Evolutionary conservation across 2,797 vertebrate genomes (phyloP).

Genomic region (Buceros bicornis): DNA sequence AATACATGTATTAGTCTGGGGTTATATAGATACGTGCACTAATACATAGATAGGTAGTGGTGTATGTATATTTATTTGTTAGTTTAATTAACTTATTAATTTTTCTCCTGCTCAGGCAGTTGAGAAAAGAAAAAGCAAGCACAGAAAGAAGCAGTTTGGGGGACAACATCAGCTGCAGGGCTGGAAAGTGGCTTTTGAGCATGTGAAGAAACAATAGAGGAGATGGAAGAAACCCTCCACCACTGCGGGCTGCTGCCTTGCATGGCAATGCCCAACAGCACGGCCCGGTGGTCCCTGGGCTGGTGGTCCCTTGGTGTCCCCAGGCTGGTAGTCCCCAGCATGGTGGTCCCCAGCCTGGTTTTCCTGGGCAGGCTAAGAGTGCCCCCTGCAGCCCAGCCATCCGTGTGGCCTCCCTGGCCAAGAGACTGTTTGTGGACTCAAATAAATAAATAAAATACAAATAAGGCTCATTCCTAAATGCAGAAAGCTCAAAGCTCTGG

Average conservation of each 20-base stretch:
- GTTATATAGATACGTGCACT: background rate
- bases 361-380: conserved; percentile 72
- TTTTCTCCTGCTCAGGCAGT: background rate
- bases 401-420: background rate
- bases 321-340: conserved; percentile 13
- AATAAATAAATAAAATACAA: background rate
- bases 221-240: background rate
- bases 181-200: background rate
- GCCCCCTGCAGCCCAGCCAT: conserved; percentile 77
- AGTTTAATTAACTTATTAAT: background rate
- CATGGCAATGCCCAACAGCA: background rate
- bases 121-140: background rate
- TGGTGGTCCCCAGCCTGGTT: conserved; percentile 26
- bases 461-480: background rate
- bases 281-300: background rate
- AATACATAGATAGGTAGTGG: too few species aligned
- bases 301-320: background rate
- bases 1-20: background rate
- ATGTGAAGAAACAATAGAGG: background rate
- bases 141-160: background rate
- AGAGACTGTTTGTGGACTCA: background rate
- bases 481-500: background rate
- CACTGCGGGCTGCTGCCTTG: background rate
- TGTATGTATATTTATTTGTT: background rate
- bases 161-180: background rate